Percentiles rank a stretch among this genome's conserved stretches.
phyloP scores from a whole-genome alignment of 2,797 vertebrate genomes.

The Ceryle rudis region DNA sequence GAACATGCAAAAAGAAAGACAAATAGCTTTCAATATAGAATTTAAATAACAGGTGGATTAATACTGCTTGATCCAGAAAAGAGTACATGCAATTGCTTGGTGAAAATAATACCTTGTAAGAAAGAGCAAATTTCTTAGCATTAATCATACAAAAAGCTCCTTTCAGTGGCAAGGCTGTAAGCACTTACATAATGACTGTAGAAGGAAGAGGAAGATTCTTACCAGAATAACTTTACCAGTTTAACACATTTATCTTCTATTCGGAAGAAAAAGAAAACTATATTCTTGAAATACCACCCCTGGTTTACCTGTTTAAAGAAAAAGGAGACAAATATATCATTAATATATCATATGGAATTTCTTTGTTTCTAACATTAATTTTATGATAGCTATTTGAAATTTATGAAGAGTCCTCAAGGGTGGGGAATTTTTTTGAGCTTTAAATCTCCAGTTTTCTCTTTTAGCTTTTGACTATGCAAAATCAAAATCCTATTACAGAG shows the following conservation, averaged over 20 bases:
- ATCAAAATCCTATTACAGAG: background rate
- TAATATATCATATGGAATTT: background rate
- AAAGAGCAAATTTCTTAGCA: background rate
- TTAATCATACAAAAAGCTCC: background rate
- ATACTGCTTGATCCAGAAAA: background rate
- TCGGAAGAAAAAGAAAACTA: constrained; percentile 4
- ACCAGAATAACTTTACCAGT: constrained; percentile 71
- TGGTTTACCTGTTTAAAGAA: constrained; percentile 18
- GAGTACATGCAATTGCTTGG: background rate
- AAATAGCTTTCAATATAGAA: background rate
- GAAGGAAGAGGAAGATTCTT: constrained; percentile 40
- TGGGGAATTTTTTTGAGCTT: background rate
- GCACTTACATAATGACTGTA: background rate
- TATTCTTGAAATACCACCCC: background rate
- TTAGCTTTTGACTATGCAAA: background rate
- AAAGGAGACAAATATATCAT: background rate
- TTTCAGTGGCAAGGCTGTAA: background rate
- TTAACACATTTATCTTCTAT: constrained; percentile 73
- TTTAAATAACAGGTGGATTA: background rate
- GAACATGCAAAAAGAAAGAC: background rate
- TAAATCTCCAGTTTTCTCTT: background rate
- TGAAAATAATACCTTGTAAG: background rate
- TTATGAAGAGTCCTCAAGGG: background rate
- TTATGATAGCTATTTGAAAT: background rate
- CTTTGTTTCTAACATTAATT: background rate